Evolutionary conservation across 2,113 vertebrate species (phyloP), one percentile per base, ranked within the genome.

Genomic region (Anolis carolinensis): DNA sequence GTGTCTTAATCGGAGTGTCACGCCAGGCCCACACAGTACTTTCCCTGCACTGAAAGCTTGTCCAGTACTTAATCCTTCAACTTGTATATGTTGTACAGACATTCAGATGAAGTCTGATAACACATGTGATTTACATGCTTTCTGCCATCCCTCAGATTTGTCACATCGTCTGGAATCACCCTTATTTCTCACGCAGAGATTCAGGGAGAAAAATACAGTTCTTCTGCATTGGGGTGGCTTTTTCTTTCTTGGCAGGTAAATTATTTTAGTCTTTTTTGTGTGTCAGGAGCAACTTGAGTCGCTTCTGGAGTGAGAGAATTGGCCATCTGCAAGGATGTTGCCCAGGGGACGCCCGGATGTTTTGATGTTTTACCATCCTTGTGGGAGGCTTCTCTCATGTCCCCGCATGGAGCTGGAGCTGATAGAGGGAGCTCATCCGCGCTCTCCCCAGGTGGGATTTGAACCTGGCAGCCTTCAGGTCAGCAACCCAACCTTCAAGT

Each of bases 1-100:
- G 96, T 82, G 96, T 96, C 97, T 98, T 97, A 97, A 97, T 97
- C 97, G 96, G 94, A 91, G 97, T 96, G 97, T 97, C 97, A 97
- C 95, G 79, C 96, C 97, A 96, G 92, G 90, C 85, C 92, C 90
- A 68, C 89, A 65, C 90, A 91, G 95, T 95, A 93, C 96, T 79
- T 87, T 94, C 95, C 93, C 89, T 89, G 94, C 94, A 92, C 90
- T 92, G 92, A 95, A 96, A 94, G 95, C 96, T 93, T 87, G 90
- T 87, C 95, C 97, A 96, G 96, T 95, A 93, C 96, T 96, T 89
- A 93, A 95, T 93, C 94, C 92, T 94, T 93, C 95, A 91, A 52
- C 92, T 88, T 68, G 89, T 93, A 89, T 91, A 75, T 89, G 88
- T 92, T 89, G 97, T 97, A 93, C 97, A 95, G 97, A 96, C 96